A percentile compares a stretch with the other conserved stretches of the same genome.
These are phyloP conservation scores for Ectemnius lituratus DNA, from an alignment of 2,888 invertebrate species.

Conservation along the genomic window DNA sequence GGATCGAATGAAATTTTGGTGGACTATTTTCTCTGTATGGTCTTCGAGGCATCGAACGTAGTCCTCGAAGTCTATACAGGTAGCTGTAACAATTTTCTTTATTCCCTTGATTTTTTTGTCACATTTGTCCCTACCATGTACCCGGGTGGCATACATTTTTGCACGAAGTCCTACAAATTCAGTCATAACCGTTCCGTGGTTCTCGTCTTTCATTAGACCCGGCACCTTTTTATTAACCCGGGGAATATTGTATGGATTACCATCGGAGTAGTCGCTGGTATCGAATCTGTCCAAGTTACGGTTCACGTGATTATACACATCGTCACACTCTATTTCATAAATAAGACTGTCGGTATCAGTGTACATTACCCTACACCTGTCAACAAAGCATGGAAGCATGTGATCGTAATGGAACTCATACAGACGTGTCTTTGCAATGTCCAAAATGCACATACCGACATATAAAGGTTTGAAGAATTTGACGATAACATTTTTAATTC, in stretches of 20 bases:
- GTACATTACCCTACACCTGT: constrained; percentile 49
- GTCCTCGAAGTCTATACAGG: constrained; percentile 32
- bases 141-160: constrained; percentile 59
- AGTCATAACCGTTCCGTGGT: constrained; percentile 59
- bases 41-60: constrained; percentile 28
- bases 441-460: constrained; percentile 63
- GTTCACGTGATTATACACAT: constrained; percentile 42
- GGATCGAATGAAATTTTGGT: constrained; percentile 16
- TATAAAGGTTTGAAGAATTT: constrained; percentile 65
- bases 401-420: constrained; percentile 66
- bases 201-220: constrained; percentile 68
- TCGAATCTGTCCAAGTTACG: constrained; percentile 43
- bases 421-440: constrained; percentile 66
- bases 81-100: constrained; percentile 33
- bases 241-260: constrained; percentile 41
- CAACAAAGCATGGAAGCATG: constrained; percentile 42
- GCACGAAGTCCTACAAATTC: constrained; percentile 65
- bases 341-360: constrained; percentile 52
- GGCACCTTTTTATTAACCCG: constrained; percentile 54
- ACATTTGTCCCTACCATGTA: constrained; percentile 7
- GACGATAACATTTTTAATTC: constrained; percentile 48
- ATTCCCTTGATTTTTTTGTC: too few species aligned
- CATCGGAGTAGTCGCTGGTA: constrained; percentile 39
- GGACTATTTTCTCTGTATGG: background rate
- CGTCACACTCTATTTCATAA: constrained; percentile 28